Evolutionary conservation across 2,888 invertebrate species (phyloP), one percentile per base, ranked within the genome.

Genomic region (Philhelius pedissequus): DNA sequence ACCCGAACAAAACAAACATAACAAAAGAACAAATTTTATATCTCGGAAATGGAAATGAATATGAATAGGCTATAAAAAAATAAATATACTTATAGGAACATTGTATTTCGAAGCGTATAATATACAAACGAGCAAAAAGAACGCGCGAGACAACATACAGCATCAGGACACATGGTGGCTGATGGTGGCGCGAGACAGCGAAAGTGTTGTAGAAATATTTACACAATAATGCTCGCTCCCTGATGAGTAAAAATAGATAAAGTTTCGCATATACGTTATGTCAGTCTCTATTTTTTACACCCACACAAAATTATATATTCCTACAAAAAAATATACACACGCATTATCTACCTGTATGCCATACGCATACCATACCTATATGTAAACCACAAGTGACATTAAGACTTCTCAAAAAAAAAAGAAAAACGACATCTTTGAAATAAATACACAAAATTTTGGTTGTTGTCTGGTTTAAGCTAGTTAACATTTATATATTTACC

Each of bases 191-290:
- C n/a, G n/a, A n/a, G n/a, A n/a, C n/a, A 32, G 64, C 13, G 32
- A 64, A 48, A 48, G 30, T 64, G 64, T 32, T 64, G 40, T 43
- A 43, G 32, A 64, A 64, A 64, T 64, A 48, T 45, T 48, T 48
- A 48, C 64, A 35, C 43, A 62, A 62, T 62, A 64, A 64, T 64
- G 48, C 64, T 64, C 48, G 48, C 64, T 64, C 48, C 48, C 45
- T 45, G 45, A 48, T 64, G 64, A 64, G 64, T 48, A 64, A 48
- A 32, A 64, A 64, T 48, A 64, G 64, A 48, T 45, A 64, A 64
- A 32, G 45, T 32, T 45, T 45, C 62, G 45, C 43, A 35, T 56
- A 35, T n/a, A n/a, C n/a, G n/a, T n/a, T n/a, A n/a, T 64, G 64
- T 64, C 48, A 64, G 48, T 64, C 62, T 45, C 48, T 32, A 9